phyloP scores from a whole-genome alignment of 1,140 invertebrate species.

The Pseudomyrmex pallidus region DNA sequence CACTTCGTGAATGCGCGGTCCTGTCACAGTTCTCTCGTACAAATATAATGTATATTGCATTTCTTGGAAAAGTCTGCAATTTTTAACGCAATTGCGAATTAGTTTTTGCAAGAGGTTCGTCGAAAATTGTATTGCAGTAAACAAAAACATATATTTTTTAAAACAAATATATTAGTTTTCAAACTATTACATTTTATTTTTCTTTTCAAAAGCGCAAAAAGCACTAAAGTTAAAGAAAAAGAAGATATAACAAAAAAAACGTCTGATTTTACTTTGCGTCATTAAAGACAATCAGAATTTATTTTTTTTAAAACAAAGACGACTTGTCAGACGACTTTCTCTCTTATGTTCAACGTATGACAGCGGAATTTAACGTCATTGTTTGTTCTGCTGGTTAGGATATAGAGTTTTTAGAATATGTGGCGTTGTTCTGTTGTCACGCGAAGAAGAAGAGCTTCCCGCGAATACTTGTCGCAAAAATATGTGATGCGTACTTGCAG shows the following conservation, averaged over 20 bases:
- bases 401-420: slow-evolving; percentile 15
- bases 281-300: background rate
- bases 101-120: background rate
- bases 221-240: too few species aligned
- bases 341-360: background rate
- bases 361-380: slow-evolving; percentile 41
- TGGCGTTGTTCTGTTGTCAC: slow-evolving; percentile 45
- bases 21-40: background rate
- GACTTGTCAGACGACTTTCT: background rate
- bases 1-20: slow-evolving; percentile 18
- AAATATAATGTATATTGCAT: slow-evolving; percentile 9
- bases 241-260: too few species aligned
- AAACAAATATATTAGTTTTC: too few species aligned
- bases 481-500: slow-evolving; percentile 4
- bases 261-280: background rate
- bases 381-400: slow-evolving; percentile 13
- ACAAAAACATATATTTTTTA: background rate
- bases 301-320: background rate
- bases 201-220: too few species aligned
- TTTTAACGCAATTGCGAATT: slow-evolving; percentile 1
- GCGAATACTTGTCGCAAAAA: slow-evolving; percentile 1
- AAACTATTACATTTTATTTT: too few species aligned
- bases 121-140: background rate
- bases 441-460: slow-evolving; percentile 13
- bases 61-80: background rate